Evolutionary conservation across 2,797 vertebrate species (phyloP), one percentile per base, ranked within the genome.

Genomic region (Arctocebus calabarensis): DNA sequence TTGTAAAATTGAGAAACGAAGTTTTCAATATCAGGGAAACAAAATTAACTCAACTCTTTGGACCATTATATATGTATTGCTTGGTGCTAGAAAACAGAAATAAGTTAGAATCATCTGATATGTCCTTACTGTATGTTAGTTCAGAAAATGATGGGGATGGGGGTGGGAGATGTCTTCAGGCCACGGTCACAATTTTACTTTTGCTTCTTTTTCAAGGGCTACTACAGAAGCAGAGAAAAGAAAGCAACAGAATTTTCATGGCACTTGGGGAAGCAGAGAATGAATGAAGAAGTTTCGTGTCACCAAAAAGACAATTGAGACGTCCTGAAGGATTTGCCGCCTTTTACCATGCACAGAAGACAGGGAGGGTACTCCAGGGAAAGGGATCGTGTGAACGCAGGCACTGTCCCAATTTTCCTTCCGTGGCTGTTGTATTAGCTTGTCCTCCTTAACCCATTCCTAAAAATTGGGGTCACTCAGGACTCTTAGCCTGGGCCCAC

Each of bases 1-100:
- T 88, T 93, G 81, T 84, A 81, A 94, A 61, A 77, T 84, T 61
- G 55, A 94, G 73, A 19, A 88, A 90, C 57, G 52, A 73, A 45
- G 19, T 91, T 96, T 92, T 93, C 77, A 82, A 37, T 59, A 7
- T 45, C 57, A 92, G 62, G 16, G 19, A 91, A 92, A 73, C 61
- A 88, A 62, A 84, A 92, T 43, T 40, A 84, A 87, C 77, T 64
- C 45, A 94, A 66, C 17, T 45, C 37, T 71, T 84, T 91, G 73
- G 55, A 19, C n/a, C 25, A 7, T 91, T 90, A 91, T n/a, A 32
- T 40, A 55, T 34, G 2, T 70, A 22, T 23, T 79, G 25, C 37
- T 94, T 68, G 25, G 14, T 91, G 79, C 12, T 40, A 84, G 84
- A 84, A 87, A 84, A 87, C n/a, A 40, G 70, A 86, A 25, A 78